phyloP scores from a whole-genome alignment of 2,113 vertebrate species.

The Otolemur garnettii region DNA sequence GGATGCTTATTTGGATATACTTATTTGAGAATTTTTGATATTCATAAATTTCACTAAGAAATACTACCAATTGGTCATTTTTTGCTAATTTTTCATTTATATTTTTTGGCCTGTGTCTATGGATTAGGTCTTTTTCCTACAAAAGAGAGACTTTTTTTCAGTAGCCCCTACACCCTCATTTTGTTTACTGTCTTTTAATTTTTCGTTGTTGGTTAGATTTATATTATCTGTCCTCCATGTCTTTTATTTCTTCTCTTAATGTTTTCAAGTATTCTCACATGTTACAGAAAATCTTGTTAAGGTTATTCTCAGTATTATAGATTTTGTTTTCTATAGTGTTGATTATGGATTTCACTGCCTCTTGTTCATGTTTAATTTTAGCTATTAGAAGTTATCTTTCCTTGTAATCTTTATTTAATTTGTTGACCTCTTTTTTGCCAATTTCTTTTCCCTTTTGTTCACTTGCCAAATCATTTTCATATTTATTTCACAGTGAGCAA shows the following conservation, averaged over 20 bases:
- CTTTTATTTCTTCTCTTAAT: not conserved
- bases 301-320: not conserved
- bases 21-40: not conserved
- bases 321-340: constrained; percentile 20
- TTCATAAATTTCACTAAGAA: constrained; percentile 10
- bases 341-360: not conserved
- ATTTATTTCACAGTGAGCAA: not conserved
- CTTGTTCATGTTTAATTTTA: constrained; percentile 6
- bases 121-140: not conserved
- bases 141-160: not conserved
- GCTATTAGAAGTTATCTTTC: not conserved
- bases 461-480: not conserved
- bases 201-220: not conserved
- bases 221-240: not conserved
- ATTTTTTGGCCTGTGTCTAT: not conserved
- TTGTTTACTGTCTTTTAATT: not conserved
- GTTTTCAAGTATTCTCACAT: constrained; percentile 34
- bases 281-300: not conserved
- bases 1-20: not conserved
- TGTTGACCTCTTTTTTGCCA: not conserved
- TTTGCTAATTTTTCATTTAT: not conserved
- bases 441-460: not conserved
- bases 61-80: not conserved
- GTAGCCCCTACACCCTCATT: not conserved
- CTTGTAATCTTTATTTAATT: not conserved